These are phyloP conservation scores for Paradisaea rubra DNA, from an alignment of 2,113 vertebrate species.

Conservation along the genomic window DNA sequence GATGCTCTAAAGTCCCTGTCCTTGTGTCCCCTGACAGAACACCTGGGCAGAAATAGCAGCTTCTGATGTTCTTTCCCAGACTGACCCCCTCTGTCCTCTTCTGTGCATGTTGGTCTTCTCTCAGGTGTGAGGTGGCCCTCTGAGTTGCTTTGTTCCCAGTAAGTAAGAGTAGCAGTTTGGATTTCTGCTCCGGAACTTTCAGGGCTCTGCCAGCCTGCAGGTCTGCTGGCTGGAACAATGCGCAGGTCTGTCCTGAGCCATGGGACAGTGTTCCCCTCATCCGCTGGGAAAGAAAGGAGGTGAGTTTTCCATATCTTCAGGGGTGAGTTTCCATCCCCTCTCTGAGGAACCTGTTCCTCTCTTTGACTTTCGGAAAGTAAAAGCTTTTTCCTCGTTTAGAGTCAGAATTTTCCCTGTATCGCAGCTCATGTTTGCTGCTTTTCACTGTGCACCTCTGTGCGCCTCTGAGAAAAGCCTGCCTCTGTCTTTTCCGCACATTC, in stretches of 20 bases:
- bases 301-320: not conserved
- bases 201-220: not conserved
- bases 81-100: not conserved
- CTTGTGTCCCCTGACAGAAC: not conserved
- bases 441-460: not conserved
- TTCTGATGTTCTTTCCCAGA: not conserved
- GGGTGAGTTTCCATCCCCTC: not conserved
- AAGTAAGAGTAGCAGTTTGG: not conserved
- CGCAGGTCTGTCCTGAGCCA: not conserved
- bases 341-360: not conserved
- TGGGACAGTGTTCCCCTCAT: not conserved
- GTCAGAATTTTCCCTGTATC: not conserved
- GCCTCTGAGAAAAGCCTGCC: not conserved
- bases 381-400: not conserved
- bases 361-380: not conserved
- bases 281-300: not conserved
- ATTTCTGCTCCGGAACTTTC: not conserved
- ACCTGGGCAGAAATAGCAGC: not conserved
- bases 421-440: not conserved
- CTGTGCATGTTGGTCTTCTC: fast-evolving
- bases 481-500: not conserved
- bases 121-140: not conserved
- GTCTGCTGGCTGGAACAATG: not conserved
- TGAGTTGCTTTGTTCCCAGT: not conserved
- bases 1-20: not conserved